Base-by-base conservation (phyloP, 2,797 vertebrate species). In the Hoplostethus mediterraneus region DNA sequence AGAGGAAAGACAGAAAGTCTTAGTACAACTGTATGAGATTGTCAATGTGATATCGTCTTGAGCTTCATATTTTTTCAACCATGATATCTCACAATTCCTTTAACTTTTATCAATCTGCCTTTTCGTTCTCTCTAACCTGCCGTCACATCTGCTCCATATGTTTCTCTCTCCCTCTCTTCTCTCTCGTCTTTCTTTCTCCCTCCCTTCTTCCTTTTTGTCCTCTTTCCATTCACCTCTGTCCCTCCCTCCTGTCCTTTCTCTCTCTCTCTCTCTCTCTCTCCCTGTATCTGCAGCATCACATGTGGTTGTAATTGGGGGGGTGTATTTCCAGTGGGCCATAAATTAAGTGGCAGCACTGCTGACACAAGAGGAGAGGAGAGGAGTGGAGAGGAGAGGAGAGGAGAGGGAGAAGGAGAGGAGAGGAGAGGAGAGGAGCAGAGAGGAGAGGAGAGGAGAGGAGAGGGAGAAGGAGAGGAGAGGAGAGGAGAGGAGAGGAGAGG, bases 271-370 rank as follows among this genome's bases (percentile, higher is more conserved):
- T 36, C 25, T 49, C 30, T 48, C 12, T 63, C 7, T 63, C 25
- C 48, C 42, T 16, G 16, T 31, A 9, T 31, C 44, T 33, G 56
- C 53, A 33, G 45, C 45, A 11, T 49, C 21, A 11, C 17, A 16
- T 58, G 42, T 69, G 59, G 59, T 69, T 65, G 38, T 64, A 69
- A 76, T 69, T 63, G 42, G 7, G 40, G 42, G 42, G 40, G 51
- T n/a, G 65, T 58, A 75, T 69, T 68, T 63, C 61, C 40, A 61
- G 30, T 30, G 38, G 56, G 45, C 47, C 21, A 64, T 74, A 74
- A 73, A 67, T 69, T 62, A 70, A 71, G 25, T 10, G 30, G 40
- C 7, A 36, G 7, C 33, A 36, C 6, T 36, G 33, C 33, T 36
- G 33, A 36, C 33, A 36, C 7, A 8, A 4, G 33, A 36, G 7